Percentiles rank a stretch among this genome's conserved stretches.
phyloP scores from a whole-genome alignment of 2,113 vertebrate genomes.

The Brachypodius melanocephalos region DNA sequence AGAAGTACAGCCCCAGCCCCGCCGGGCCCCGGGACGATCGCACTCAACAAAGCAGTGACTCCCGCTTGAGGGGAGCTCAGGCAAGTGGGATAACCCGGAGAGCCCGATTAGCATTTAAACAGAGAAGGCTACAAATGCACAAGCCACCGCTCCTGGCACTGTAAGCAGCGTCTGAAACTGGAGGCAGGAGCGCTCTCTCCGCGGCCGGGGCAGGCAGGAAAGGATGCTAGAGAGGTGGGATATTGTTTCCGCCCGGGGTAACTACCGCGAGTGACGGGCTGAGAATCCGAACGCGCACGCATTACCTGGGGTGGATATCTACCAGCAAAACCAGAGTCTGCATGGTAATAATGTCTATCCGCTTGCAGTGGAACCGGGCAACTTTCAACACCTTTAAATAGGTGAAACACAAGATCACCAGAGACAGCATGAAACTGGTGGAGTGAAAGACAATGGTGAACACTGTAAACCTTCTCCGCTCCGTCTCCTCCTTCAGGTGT shows the following conservation, averaged over 20 bases:
- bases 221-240: not conserved
- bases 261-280: not conserved
- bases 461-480: constrained; percentile 61
- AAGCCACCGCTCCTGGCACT: not conserved
- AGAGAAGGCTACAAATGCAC: not conserved
- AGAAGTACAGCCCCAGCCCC: not conserved
- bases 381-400: constrained; percentile 79
- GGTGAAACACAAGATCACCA: constrained; percentile 77
- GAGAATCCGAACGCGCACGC: not conserved
- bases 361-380: constrained; percentile 80
- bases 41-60: not conserved
- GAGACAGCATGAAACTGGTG: constrained; percentile 74
- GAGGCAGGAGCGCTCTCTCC: not conserved
- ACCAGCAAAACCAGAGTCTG: constrained; percentile 80
- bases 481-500: constrained; percentile 64
- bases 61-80: not conserved
- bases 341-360: constrained; percentile 79
- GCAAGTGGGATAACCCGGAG: not conserved
- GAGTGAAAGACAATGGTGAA: constrained; percentile 78
- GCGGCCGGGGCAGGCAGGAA: not conserved
- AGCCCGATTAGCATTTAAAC: not conserved
- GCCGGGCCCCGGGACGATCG: not conserved
- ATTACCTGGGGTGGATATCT: constrained; percentile 82
- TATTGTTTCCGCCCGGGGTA: not conserved
- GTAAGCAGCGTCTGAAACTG: not conserved